Evolutionary conservation across 2,888 invertebrate genomes (phyloP).

Genomic region (Bedellia somnulentella): DNA sequence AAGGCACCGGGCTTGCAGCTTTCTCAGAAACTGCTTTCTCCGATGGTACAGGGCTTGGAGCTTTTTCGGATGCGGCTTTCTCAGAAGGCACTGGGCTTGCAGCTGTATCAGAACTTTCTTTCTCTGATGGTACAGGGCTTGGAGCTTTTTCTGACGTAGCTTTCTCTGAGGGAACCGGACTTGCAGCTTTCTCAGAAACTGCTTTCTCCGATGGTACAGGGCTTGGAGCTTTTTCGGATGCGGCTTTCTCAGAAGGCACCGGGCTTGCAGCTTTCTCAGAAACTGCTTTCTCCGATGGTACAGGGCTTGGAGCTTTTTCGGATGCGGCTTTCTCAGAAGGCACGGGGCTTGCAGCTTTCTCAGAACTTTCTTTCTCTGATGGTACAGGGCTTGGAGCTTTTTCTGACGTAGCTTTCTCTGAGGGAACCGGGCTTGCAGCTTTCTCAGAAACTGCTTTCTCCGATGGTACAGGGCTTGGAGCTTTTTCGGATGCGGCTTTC

Average conservation of each 20-base stretch:
- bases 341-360: background rate
- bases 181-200: background rate
- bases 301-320: background rate
- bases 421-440: background rate
- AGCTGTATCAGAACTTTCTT: background rate
- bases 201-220: background rate
- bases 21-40: background rate
- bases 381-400: background rate
- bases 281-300: background rate
- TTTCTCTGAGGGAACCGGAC: background rate
- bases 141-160: background rate
- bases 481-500: background rate
- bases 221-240: background rate
- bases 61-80: background rate
- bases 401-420: background rate
- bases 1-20: background rate
- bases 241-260: background rate
- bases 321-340: background rate
- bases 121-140: background rate
- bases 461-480: background rate
- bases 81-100: background rate
- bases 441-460: slow-evolving; percentile 1
- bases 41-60: background rate
- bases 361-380: slow-evolving; percentile 4
- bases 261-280: background rate